phyloP scores from a whole-genome alignment of 2,888 invertebrate species.

The Argyra leucocephala region DNA sequence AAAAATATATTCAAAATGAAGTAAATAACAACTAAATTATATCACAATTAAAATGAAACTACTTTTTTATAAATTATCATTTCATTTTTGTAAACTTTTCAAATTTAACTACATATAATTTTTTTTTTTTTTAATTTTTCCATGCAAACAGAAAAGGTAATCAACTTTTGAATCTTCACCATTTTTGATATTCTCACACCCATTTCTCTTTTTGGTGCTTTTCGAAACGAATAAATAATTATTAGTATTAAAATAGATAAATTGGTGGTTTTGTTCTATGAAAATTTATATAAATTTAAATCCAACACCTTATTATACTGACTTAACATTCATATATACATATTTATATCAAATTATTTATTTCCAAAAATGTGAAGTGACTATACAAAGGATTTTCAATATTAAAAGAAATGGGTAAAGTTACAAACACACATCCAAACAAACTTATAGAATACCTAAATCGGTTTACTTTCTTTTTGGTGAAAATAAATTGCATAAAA shows the following conservation, averaged over 20 bases:
- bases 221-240: not conserved
- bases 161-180: too few species aligned
- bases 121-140: too few species aligned
- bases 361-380: not conserved
- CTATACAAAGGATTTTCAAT: not conserved
- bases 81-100: too few species aligned
- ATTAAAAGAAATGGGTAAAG: not conserved
- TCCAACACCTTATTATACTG: not conserved
- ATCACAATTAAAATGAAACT: too few species aligned
- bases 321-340: not conserved
- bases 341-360: not conserved
- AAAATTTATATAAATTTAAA: not conserved
- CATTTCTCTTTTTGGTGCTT: not conserved
- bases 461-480: not conserved
- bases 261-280: slow-evolving; percentile 3
- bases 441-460: too few species aligned
- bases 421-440: not conserved
- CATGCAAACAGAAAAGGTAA: too few species aligned
- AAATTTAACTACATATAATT: too few species aligned
- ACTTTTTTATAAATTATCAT: too few species aligned
- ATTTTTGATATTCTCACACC: too few species aligned
- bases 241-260: not conserved
- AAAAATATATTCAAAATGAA: too few species aligned
- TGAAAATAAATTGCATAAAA: not conserved
- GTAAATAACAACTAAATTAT: too few species aligned